phyloP scores from a whole-genome alignment of 1,140 invertebrate species.

The Psix sp. region DNA sequence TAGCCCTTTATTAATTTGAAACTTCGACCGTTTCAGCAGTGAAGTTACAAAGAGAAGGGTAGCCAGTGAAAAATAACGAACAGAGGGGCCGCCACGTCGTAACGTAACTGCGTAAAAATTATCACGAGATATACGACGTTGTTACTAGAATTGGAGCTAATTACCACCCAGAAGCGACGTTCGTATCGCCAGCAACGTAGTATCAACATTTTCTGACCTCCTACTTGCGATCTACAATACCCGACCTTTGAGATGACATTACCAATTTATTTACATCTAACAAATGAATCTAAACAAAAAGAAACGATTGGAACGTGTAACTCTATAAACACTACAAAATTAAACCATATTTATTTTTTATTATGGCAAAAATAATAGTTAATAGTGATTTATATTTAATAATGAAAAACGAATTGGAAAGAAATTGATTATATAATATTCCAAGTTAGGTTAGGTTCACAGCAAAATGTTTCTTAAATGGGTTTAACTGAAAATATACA shows the following conservation, averaged over 20 bases:
- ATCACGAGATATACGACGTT: constrained; percentile 72
- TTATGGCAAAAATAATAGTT: too few species aligned
- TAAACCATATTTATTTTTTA: too few species aligned
- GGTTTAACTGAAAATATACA: too few species aligned
- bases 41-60: constrained; percentile 24
- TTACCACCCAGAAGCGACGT: constrained; percentile 74
- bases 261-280: constrained; percentile 70
- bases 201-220: constrained; percentile 69
- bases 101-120: constrained; percentile 65
- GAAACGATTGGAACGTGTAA: too few species aligned
- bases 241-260: constrained; percentile 64
- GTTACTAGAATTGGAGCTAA: constrained; percentile 74
- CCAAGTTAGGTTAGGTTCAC: too few species aligned
- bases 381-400: too few species aligned
- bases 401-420: too few species aligned
- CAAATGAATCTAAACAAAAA: constrained; percentile 57
- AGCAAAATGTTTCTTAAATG: too few species aligned
- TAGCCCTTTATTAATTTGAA: too few species aligned
- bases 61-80: constrained; percentile 66
- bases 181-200: constrained; percentile 63
- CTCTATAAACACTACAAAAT: too few species aligned
- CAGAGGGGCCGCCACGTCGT: constrained; percentile 64
- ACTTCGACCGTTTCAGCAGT: too few species aligned
- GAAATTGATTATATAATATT: too few species aligned
- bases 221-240: constrained; percentile 67